phyloP scores from a whole-genome alignment of 1,140 invertebrate species.

The Halesus radiatus region DNA sequence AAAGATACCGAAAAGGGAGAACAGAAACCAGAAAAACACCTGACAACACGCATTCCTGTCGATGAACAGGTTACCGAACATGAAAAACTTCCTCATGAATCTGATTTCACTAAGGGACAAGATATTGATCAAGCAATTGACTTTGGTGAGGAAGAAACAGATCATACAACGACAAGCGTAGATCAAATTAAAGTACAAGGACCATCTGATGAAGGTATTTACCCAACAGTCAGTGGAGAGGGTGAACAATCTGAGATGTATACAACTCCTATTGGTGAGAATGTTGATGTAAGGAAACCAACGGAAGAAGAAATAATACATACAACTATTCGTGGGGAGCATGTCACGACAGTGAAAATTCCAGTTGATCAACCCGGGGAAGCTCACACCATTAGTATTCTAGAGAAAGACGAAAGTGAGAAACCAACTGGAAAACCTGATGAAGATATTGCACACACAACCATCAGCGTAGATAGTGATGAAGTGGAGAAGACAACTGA shows the following conservation, averaged over 20 bases:
- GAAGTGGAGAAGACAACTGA: background rate
- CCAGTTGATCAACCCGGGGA: constrained; percentile 5
- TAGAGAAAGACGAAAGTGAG: background rate
- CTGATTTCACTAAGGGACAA: background rate
- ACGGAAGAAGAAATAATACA: constrained; percentile 1
- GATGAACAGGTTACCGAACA: background rate
- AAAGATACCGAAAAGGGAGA: too few species aligned
- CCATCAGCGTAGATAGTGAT: background rate
- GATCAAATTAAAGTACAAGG: background rate
- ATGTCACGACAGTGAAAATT: background rate
- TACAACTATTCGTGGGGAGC: background rate
- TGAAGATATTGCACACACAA: constrained; percentile 23
- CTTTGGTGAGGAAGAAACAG: background rate
- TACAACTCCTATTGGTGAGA: background rate
- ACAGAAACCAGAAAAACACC: too few species aligned
- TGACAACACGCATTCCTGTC: background rate
- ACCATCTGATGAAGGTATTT: background rate
- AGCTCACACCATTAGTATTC: background rate
- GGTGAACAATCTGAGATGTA: background rate
- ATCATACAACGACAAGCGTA: background rate
- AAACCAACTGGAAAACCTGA: constrained; percentile 27
- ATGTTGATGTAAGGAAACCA: background rate
- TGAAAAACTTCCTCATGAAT: background rate
- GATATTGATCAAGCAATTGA: background rate
- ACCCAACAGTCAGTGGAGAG: background rate